Evolutionary conservation across 2,113 vertebrate species (phyloP), one percentile per base, ranked within the genome.

Genomic region (Heterotis niloticus): DNA sequence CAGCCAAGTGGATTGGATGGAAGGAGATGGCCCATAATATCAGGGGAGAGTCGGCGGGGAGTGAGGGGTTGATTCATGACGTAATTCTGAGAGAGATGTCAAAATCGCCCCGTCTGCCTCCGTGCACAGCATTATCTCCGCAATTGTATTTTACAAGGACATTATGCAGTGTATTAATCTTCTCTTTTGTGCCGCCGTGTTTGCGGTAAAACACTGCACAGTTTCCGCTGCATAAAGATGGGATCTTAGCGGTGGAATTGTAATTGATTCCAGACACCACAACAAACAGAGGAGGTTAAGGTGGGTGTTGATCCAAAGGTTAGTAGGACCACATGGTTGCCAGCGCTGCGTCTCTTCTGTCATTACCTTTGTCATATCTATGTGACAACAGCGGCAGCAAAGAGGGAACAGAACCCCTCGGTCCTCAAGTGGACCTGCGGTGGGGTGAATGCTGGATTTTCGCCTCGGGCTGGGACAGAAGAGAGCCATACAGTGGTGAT

Each of bases 1-100:
- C 82, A 89, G 80, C 83, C 84, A 88, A 89, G 66, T 82, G 73
- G 87, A 84, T 84, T 80, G 82, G 88, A 81, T 64, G 13, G n/a
- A 10, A 12, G 10, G 14, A 5, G 26, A 86, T 64, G 81, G 78
- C 78, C 87, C 82, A 81, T 77, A 86, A 83, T 84, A 83, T 88
- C 85, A 79, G 11, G 16, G 66, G 82, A 84, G 80, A 54, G 62
- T 67, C 17, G 57, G 14, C 69, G 64, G 64, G 44, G 0, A 16
- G 11, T 26, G 10, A 3, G 51, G 65, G 70, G 54, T 29, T n/a
- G 10, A 2, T 24, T 69, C 16, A 62, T 64, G 75, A 51, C 23
- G 28, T 24, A 26, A 75, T 64, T 34, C 57, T 54, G 34, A 52
- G 44, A 52, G 18, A 10, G 59, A 62, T 0, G 26, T 16, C 26